Evolutionary conservation across 2,888 invertebrate genomes (phyloP), one percentile per base, ranked within the genome.

Genomic region (Antheraea assamensis): DNA sequence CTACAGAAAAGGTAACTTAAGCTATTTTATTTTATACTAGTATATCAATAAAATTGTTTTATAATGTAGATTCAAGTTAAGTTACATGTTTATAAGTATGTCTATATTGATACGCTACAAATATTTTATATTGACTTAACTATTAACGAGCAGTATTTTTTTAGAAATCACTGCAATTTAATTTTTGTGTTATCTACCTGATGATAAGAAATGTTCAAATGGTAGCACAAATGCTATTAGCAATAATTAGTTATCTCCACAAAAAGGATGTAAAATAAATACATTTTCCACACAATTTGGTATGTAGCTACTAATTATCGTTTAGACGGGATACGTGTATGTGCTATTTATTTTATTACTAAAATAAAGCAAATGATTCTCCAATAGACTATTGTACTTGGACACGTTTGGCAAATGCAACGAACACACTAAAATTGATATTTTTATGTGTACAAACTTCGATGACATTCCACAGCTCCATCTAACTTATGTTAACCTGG

Each of bases 401-500:
- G n/a, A 58, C 21, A 58, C 21, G 7, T 58, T 21, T n/a, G 21
- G n/a, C 1, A 10, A 58, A 24, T 58, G 24, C n/a, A 58, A n/a
- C 4, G 10, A 7, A 58, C 24, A n/a, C 10, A n/a, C 7, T 8
- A 58, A 30, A 64, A 17, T 27, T 64, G 4, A 17, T 4, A 27
- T 64, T 64, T 58, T 64, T 27, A 13, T 30, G 5, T 13, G 0
- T 27, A 27, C 24, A 15, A 15, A 30, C 27, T 35, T 35, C 4
- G n/a, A 72, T 55, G 61, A 78, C 86, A 92, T 92, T 91, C 91
- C 86, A 81, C 64, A 77, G 74, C 81, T 75, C 75, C 81, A 76
- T 75, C 2, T 30, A 27, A 15, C 74, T 85, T 78, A 88, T 93
- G 90, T 70, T 79, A 58, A 75, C 94, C 91, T 91, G 80, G 91